Base-by-base conservation (phyloP, 2,113 vertebrate genomes). In the Dendropsophus ebraccatus region DNA sequence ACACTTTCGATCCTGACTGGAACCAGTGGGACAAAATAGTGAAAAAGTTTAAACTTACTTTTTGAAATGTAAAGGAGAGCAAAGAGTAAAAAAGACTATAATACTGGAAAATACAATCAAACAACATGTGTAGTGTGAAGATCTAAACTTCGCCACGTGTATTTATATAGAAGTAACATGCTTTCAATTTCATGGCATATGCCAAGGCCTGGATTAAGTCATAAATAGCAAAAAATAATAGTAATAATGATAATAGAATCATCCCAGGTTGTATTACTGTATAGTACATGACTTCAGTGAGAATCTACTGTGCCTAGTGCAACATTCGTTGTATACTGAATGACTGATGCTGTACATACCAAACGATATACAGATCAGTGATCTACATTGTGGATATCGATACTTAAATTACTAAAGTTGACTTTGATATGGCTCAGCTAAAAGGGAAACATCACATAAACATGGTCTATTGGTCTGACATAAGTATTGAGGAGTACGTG, bases 231-330 rank as follows among this genome's bases (percentile, higher is more conserved):
- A 41, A n/a, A 41, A 14, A 8, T n/a, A n/a, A n/a, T n/a, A n/a
- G n/a, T n/a, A n/a, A n/a, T n/a, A 60, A 37, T 17, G 41, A 58
- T 60, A 21, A 35, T 30, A 25, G 30, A 50, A 49, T 50, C 23
- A 10, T n/a, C 28, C 49, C 49, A 30, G 8, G 50, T 78, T 28
- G 23, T 25, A 30, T 77, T 11, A 65, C 28, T 65, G 60, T 60
- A n/a, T 65, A 54, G 49, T 79, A 28, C n/a, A 78, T 16, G 14
- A 35, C 70, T 45, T 56, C 7, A 32, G 50, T 74, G 41, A 56
- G 25, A 49, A 56, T 78, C 30, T 78, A 77, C 47, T 47, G 4
- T 81, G 11, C 56, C 21, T 80, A 47, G 35, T 81, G 56, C 11
- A 80, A 17, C 56, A 80, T 41, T n/a, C 5, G 60, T 17, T 45